phyloP scores from a whole-genome alignment of 2,113 vertebrate genomes.

The Megaleporinus macrocephalus region DNA sequence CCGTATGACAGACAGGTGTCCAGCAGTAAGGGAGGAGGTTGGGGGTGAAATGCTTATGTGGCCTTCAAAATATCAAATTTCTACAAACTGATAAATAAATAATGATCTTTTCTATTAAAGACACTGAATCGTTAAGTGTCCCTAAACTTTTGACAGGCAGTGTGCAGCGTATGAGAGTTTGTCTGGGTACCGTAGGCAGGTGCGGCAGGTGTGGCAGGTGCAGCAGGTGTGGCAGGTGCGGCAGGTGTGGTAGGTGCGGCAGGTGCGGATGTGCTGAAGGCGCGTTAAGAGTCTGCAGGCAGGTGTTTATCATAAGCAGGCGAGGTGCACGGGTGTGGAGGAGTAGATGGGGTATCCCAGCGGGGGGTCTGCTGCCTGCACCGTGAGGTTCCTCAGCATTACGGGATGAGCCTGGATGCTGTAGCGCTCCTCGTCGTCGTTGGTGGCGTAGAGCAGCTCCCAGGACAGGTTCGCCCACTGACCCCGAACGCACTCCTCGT shows the following conservation, averaged over 20 bases:
- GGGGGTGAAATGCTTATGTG: no score
- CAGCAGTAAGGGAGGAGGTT: no score
- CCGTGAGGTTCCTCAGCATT: slow-evolving; percentile 91
- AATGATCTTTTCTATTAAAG: no score
- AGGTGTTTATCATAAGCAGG: slow-evolving; percentile 77
- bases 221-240: no score
- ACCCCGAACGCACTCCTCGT: slow-evolving; percentile 88
- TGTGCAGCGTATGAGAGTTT: no score
- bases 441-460: slow-evolving; percentile 97
- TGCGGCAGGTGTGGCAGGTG: no score
- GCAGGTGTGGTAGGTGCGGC: background rate
- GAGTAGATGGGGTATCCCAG: slow-evolving; percentile 96
- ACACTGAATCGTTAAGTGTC: no score
- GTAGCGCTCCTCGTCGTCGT: slow-evolving; percentile 96
- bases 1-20: no score
- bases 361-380: slow-evolving; percentile 94
- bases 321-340: slow-evolving; percentile 86
- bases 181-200: no score
- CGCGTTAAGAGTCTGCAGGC: background rate
- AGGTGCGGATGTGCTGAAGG: background rate
- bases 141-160: no score
- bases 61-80: no score
- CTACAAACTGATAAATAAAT: no score
- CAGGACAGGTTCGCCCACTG: slow-evolving; percentile 99
- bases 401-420: slow-evolving; percentile 96